phyloP scores from a whole-genome alignment of 2,888 invertebrate species.

The Ichneumoninae sp. region DNA sequence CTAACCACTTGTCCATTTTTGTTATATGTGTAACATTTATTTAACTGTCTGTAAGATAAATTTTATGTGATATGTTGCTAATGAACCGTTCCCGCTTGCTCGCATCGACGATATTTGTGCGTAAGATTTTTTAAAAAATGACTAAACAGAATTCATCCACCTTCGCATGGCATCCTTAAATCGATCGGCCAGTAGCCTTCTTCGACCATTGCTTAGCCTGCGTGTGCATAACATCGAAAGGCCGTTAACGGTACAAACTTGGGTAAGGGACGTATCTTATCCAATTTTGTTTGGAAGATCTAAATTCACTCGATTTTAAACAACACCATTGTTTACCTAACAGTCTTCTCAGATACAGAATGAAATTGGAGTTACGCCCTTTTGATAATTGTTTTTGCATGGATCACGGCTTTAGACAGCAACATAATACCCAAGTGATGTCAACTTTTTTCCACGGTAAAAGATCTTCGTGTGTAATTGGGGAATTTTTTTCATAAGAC shows the following conservation, averaged over 20 bases:
- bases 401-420: too few relatives aligned
- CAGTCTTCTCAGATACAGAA: too few relatives aligned
- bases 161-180: conserved; percentile 36
- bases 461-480: too few relatives aligned
- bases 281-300: neutral
- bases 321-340: neutral
- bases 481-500: too few relatives aligned
- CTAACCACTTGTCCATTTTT: conserved; percentile 48
- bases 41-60: conserved; percentile 23
- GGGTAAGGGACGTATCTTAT: neutral
- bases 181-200: neutral
- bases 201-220: neutral
- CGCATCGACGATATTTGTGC: conserved; percentile 53
- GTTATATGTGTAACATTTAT: conserved; percentile 1
- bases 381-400: too few relatives aligned
- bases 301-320: neutral
- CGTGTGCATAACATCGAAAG: neutral
- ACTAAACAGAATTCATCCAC: conserved; percentile 25
- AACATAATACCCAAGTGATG: too few relatives aligned
- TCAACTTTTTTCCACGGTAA: too few relatives aligned
- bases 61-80: conserved; percentile 27
- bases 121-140: neutral
- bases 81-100: conserved; percentile 52
- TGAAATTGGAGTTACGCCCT: too few relatives aligned
- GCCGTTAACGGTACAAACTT: neutral